Base-by-base conservation (phyloP, 2,113 vertebrate species). In the Rattus rattus region DNA sequence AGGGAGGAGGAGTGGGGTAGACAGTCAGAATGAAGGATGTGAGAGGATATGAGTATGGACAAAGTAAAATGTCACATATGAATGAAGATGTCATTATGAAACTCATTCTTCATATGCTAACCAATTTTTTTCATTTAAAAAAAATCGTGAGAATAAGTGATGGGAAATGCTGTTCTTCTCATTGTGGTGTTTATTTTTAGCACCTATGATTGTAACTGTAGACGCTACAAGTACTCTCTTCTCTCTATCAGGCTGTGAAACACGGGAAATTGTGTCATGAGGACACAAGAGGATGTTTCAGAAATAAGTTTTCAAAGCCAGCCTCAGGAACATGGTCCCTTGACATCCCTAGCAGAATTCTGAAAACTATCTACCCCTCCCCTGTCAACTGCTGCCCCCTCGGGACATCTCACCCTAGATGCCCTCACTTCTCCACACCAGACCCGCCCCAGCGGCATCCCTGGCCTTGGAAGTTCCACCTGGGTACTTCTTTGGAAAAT, bases 261-360 rank as follows among this genome's bases (percentile, higher is more conserved):
- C 26, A 63, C n/a, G 56, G 61, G 49, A 72, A 54, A 69, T 76
- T 24, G 19, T n/a, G 39, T 77, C 77, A 26, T 33, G 14, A 61
- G 73, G 84, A 69, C 63, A 49, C 63, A 39, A 94, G 70, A 63
- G 13, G 39, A 84, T 77, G 47, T 59, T 14, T 52, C 7, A 94
- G 80, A 92, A 90, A 73, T 16, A 4, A 54, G 30, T 80, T 75
- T 96, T 28, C 67, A 85, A 81, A 86, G 63, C 79, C 80, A 77
- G 69, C 56, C 20, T 88, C 79, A 77, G n/a, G 13, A 54, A 76
- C 39, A 49, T 54, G 83, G 56, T 24, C 76, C 59, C 72, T 19
- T 6, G 17, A 65, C 7, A 16, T 10, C 43, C 49, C 33, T 52
- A 26, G 17, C 56, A 36, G 19, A 87, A 56, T 20, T 76, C 88